Percentiles rank a stretch among this genome's conserved stretches.
These are phyloP conservation scores for Drosophila pachea DNA, from an alignment of 1,140 invertebrate species.

Conservation along the genomic window DNA sequence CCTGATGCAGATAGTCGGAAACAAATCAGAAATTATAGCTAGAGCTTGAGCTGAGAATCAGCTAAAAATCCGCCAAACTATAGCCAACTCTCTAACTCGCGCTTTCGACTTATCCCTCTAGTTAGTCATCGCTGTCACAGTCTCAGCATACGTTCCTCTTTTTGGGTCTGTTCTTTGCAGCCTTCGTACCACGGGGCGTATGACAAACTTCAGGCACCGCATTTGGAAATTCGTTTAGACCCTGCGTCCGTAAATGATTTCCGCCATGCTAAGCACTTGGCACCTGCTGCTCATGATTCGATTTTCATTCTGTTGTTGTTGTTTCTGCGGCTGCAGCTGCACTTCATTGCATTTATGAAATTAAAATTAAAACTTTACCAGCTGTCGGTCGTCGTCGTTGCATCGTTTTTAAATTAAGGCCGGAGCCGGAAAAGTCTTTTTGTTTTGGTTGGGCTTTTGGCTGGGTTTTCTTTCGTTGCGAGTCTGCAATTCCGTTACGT, in stretches of 20 bases:
- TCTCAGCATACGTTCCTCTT: not conserved
- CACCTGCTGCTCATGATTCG: constrained; percentile 53
- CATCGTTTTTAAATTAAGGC: constrained; percentile 33
- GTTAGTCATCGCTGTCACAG: not conserved
- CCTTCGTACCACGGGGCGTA: constrained; percentile 32
- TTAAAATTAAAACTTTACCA: constrained; percentile 59
- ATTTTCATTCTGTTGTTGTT: constrained; percentile 35
- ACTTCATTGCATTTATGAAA: constrained; percentile 70
- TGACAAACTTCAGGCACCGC: constrained; percentile 24
- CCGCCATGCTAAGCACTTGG: constrained; percentile 62
- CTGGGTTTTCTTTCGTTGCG: constrained; percentile 3
- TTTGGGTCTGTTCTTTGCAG: constrained; percentile 24
- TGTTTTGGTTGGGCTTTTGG: not conserved
- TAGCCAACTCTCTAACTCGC: no score
- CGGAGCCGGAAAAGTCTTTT: not conserved
- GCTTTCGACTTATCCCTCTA: not conserved
- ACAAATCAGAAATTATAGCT: no score
- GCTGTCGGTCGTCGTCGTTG: constrained; percentile 19
- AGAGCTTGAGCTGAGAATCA: no score
- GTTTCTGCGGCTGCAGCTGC: constrained; percentile 28
- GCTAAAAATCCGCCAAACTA: no score
- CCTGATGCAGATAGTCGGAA: no score
- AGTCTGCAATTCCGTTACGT: constrained; percentile 37
- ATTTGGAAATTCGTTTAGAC: constrained; percentile 56
- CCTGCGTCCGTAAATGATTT: constrained; percentile 60